These are phyloP conservation scores for Agapetus fuscipes DNA, from an alignment of 2,888 invertebrate genomes.

Conservation along the genomic window DNA sequence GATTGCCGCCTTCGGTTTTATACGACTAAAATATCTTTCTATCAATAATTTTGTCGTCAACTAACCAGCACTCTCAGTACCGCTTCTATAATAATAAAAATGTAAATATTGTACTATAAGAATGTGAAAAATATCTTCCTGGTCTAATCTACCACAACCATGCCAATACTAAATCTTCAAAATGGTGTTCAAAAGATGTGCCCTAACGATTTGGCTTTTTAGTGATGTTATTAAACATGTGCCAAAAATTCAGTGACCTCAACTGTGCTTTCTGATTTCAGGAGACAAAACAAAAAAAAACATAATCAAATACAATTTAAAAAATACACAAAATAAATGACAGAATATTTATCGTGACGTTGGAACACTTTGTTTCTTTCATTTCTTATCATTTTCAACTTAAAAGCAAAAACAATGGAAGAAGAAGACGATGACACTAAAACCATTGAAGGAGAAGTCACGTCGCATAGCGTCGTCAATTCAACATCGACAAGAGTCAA, in stretches of 20 bases:
- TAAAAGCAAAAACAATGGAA: constrained; percentile 22
- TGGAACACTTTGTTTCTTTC: background rate
- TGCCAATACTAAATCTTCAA: no score
- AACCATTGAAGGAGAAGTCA: constrained; percentile 13
- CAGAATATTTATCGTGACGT: constrained; percentile 6
- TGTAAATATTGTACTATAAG: no score
- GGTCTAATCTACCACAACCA: no score
- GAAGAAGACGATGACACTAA: constrained; percentile 23
- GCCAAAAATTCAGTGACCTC: constrained; percentile 9
- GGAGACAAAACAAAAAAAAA: constrained; percentile 5
- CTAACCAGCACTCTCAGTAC: no score
- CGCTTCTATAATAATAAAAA: no score
- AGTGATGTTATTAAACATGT: constrained; percentile 19
- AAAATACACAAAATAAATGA: constrained; percentile 8
- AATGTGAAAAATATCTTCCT: no score
- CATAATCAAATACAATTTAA: background rate
- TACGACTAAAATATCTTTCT: no score
- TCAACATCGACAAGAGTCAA: constrained; percentile 20
- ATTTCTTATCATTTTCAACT: no score
- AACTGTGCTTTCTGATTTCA: constrained; percentile 15
- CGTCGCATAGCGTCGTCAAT: constrained; percentile 20
- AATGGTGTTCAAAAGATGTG: no score
- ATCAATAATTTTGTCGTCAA: no score
- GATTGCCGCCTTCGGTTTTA: no score
- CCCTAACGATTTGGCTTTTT: constrained; percentile 19